These are phyloP conservation scores for Carassius auratus DNA, from an alignment of 2,113 vertebrate genomes.

Conservation along the genomic window DNA sequence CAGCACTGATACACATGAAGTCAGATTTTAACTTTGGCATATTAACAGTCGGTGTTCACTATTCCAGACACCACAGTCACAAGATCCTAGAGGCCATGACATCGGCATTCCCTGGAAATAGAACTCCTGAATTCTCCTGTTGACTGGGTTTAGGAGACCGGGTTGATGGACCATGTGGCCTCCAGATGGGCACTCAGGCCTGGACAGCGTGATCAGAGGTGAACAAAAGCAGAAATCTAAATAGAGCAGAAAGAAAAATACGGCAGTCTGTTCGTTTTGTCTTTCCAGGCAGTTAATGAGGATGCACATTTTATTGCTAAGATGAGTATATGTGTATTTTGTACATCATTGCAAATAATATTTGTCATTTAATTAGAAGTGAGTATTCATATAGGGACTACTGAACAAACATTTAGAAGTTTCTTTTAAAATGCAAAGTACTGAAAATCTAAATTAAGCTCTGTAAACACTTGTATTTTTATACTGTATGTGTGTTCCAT, in stretches of 20 bases:
- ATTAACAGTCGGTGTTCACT: background rate
- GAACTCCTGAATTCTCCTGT: constrained; percentile 35
- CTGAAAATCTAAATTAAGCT: too few relatives aligned
- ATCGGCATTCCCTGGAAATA: constrained; percentile 53
- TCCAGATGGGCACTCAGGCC: constrained; percentile 53
- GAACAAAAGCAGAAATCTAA: constrained; percentile 67
- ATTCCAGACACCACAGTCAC: constrained; percentile 33
- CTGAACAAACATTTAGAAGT: too few relatives aligned
- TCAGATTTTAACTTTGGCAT: constrained; percentile 17
- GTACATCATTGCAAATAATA: too few relatives aligned
- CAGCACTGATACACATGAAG: background rate
- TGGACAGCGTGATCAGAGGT: constrained; percentile 43
- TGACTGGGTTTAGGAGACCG: constrained; percentile 35
- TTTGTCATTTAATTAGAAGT: too few relatives aligned
- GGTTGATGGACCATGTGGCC: constrained; percentile 38
- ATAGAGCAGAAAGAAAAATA: constrained; percentile 76
- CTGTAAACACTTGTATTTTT: too few relatives aligned
- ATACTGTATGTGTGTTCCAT: too few relatives aligned
- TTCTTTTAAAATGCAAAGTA: too few relatives aligned
- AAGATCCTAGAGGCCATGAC: constrained; percentile 38
- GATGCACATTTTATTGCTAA: background rate
- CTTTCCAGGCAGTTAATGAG: background rate
- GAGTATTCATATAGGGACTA: too few relatives aligned
- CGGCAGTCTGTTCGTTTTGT: constrained; percentile 61
- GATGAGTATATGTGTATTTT: too few relatives aligned